Percentiles rank a stretch among this genome's conserved stretches.
phyloP scores from a whole-genome alignment of 1,140 invertebrate species.

The Dreissena polymorpha region DNA sequence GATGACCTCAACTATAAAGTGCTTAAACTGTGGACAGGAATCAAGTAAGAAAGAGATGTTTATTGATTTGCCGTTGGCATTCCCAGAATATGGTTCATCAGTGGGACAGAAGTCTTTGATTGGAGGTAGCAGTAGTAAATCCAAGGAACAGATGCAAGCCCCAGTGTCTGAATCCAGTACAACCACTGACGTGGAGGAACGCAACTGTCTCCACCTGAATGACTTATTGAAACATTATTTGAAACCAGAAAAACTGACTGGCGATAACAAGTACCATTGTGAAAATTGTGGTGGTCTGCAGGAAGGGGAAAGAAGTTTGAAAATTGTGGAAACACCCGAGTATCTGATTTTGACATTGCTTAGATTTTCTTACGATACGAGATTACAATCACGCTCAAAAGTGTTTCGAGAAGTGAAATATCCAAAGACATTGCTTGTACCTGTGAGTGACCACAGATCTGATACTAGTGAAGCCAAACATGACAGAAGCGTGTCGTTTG shows the following conservation, averaged over 20 bases:
- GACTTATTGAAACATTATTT: constrained; percentile 87
- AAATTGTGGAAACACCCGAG: constrained; percentile 86
- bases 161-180: background rate
- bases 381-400: constrained; percentile 87
- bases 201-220: constrained; percentile 63
- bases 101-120: constrained; percentile 60
- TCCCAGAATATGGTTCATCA: constrained; percentile 81
- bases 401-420: constrained; percentile 78
- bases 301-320: constrained; percentile 88
- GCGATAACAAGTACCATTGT: constrained; percentile 91
- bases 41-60: constrained; percentile 89
- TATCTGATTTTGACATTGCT: constrained; percentile 90
- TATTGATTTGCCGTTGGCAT: constrained; percentile 90
- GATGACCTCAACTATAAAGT: constrained; percentile 86
- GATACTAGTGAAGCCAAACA: background rate
- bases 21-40: constrained; percentile 85
- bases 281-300: constrained; percentile 87
- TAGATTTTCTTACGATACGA: constrained; percentile 89
- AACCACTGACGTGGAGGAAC: background rate
- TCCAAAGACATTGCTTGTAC: constrained; percentile 75
- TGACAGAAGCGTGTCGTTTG: constrained; percentile 57
- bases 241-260: constrained; percentile 87
- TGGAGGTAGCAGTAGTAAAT: constrained; percentile 51
- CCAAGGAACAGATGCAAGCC: background rate
- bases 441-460: constrained; percentile 56